Evolutionary conservation across 2,888 invertebrate genomes (phyloP), one percentile per base, ranked within the genome.

Genomic region (Agonopterix heracliana): DNA sequence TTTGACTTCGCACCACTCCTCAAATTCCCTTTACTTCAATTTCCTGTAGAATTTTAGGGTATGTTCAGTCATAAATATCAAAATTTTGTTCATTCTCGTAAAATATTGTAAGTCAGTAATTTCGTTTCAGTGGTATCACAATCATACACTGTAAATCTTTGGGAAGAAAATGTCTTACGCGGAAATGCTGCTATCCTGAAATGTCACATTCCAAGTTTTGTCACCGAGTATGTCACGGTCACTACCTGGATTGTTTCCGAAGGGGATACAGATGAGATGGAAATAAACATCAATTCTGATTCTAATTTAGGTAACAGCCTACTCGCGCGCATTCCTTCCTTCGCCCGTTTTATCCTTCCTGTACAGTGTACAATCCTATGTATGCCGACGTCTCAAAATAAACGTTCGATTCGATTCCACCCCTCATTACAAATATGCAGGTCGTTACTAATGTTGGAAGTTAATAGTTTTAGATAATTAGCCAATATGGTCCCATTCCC

Each of bases 121-220:
- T 52, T 67, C 70, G 52, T 92, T 91, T 73, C 93, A 96, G 96
- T 96, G 86, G 96, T 96, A 68, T 94, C 95, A 66, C 96, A 96
- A 90, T 91, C 92, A 54, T 97, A 96, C 89, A 93, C 93, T 68
- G 94, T 96, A 66, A 96, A 96, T 89, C 93, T 96, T 69, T 95
- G 96, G 95, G 96, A 96, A 81, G 96, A 96, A 85, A 95, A 96
- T 85, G 95, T 96, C 58, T 91, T 96, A 67, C 93, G 94, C 74
- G 96, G 96, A 69, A 96, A 96, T 88, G 93, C 96, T 66, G 96
- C 95, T 66, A 94, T 96, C 81, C 89, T 96, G 71, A 96, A 96
- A 91, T 97, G 96, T 90, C 95, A 96, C 86, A 95, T 97, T 82
- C 96, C 96, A 70, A 95, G 95, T 90, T 96, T 96, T 89, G 96